Percentiles rank a stretch among this genome's conserved stretches.
These are phyloP conservation scores for Dysdera silvatica DNA, from an alignment of 1,140 invertebrate genomes.

Conservation along the genomic window DNA sequence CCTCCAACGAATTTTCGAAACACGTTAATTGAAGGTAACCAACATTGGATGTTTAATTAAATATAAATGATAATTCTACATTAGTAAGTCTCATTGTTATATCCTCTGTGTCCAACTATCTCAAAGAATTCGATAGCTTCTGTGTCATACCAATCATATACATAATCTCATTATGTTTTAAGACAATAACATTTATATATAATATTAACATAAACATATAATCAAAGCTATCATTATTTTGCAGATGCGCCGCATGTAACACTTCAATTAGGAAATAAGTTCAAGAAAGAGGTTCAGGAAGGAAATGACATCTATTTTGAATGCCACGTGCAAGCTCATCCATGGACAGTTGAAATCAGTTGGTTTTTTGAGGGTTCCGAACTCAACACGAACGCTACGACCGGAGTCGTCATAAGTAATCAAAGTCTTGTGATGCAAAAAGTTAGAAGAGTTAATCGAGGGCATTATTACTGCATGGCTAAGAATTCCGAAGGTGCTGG, in stretches of 20 bases:
- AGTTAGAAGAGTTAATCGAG: conserved; percentile 48
- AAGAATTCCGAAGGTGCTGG: conserved; percentile 83
- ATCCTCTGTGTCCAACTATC: too few relatives aligned
- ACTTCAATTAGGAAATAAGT: conserved; percentile 68
- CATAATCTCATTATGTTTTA: too few relatives aligned
- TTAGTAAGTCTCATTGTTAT: too few relatives aligned
- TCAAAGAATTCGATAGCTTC: too few relatives aligned
- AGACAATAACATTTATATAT: too few relatives aligned
- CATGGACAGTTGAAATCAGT: conserved; percentile 66
- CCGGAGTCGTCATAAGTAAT: conserved; percentile 68
- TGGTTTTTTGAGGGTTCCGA: conserved; percentile 52
- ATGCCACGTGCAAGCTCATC: conserved; percentile 78
- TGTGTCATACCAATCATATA: too few relatives aligned
- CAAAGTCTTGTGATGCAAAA: conserved; percentile 70
- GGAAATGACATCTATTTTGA: conserved; percentile 82
- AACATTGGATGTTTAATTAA: too few relatives aligned
- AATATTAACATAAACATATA: too few relatives aligned
- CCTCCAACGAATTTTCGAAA: too few relatives aligned
- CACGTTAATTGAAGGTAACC: too few relatives aligned
- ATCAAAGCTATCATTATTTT: conserved; percentile 27
- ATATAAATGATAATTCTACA: too few relatives aligned
- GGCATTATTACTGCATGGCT: conserved; percentile 76
- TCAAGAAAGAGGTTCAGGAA: conserved; percentile 66
- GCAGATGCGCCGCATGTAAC: conserved; percentile 75
- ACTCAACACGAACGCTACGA: conserved; percentile 61